phyloP scores from a whole-genome alignment of 2,797 vertebrate species.

The Betta splendens region DNA sequence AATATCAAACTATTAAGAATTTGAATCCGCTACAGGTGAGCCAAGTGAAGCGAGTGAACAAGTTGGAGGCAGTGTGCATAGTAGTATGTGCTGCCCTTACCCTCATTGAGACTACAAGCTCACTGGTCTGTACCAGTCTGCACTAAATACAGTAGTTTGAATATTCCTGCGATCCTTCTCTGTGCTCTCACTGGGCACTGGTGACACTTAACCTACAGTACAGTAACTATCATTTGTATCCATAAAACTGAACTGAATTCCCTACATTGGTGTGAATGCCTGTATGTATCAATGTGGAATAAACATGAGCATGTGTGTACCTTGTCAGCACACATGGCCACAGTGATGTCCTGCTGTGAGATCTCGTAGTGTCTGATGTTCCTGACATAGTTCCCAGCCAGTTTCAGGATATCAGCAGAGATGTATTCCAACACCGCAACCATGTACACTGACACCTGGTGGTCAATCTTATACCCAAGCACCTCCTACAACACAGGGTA shows the following conservation, averaged over 20 bases:
- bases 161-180: too few relatives aligned
- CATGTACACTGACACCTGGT: slow-evolving; percentile 97
- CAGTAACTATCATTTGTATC: too few relatives aligned
- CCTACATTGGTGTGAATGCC: too few relatives aligned
- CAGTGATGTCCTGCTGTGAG: slow-evolving; percentile 97
- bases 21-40: too few relatives aligned
- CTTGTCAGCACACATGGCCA: slow-evolving; percentile 99
- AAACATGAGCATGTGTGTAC: slow-evolving; percentile 64
- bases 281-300: not conserved
- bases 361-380: slow-evolving; percentile 98
- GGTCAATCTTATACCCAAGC: slow-evolving; percentile 96
- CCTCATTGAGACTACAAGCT: too few relatives aligned
- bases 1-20: too few relatives aligned
- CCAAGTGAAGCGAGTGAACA: not conserved
- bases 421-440: slow-evolving; percentile 98
- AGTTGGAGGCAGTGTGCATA: not conserved
- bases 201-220: too few relatives aligned
- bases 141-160: too few relatives aligned
- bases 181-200: too few relatives aligned
- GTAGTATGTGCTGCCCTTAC: too few relatives aligned
- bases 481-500: slow-evolving; percentile 84
- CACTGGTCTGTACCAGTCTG: too few relatives aligned
- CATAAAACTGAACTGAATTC: too few relatives aligned
- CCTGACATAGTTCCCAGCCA: slow-evolving; percentile 95
- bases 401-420: slow-evolving; percentile 96